Evolutionary conservation across 2,888 invertebrate species (phyloP).

Genomic region (Mimumesa dahlbomi): DNA sequence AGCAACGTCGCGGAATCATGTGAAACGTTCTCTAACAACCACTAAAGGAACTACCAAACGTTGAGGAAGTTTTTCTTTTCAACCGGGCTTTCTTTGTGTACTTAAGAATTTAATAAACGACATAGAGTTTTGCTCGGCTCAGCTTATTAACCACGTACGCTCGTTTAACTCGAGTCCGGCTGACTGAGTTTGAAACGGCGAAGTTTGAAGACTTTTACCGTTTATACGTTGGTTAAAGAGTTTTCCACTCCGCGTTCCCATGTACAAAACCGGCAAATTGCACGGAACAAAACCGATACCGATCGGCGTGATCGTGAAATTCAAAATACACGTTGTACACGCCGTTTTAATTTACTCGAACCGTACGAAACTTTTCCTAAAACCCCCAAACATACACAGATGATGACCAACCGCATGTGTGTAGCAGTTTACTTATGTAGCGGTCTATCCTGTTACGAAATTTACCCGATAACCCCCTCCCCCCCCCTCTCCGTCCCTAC

Average conservation of each 20-base stretch:
- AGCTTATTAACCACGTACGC: conserved; percentile 48
- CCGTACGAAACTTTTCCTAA: too few species aligned
- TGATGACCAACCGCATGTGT: too few species aligned
- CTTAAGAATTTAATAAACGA: conserved; percentile 47
- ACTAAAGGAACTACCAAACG: conserved; percentile 6
- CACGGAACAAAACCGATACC: conserved; percentile 2
- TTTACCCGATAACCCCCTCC: too few species aligned
- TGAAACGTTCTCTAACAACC: conserved; percentile 6
- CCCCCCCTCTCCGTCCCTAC: too few species aligned
- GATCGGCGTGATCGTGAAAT: not conserved
- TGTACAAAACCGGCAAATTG: not conserved
- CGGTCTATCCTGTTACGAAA: too few species aligned
- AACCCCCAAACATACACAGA: too few species aligned
- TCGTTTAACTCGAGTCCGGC: conserved; percentile 35
- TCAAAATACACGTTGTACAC: not conserved
- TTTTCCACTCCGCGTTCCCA: conserved; percentile 11
- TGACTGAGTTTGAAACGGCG: conserved; percentile 20
- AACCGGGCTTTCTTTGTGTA: conserved; percentile 15
- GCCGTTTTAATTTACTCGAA: not conserved
- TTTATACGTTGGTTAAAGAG: conserved; percentile 23
- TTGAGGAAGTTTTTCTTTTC: conserved; percentile 19
- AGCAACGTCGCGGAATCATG: not conserved
- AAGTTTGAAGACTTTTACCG: conserved; percentile 38
- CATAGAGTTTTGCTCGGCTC: conserved; percentile 6
- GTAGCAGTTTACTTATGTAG: too few species aligned